Base-by-base conservation (phyloP, 2,888 invertebrate genomes). In the Drosophila meridionalis region DNA sequence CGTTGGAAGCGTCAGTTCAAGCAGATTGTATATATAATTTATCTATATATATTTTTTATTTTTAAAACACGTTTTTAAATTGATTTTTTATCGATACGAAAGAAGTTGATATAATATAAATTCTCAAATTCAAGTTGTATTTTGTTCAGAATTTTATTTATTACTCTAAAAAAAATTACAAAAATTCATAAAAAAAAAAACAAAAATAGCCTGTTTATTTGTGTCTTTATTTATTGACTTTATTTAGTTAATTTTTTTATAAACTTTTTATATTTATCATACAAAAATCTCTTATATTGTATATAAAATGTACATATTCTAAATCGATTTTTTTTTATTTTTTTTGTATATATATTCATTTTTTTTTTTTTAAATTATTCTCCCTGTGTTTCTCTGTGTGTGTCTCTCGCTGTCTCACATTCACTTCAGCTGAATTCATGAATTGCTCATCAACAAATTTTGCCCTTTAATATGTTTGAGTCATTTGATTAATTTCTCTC, bases 401-500 rank as follows among this genome's bases (percentile, higher is more conserved):
- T 26, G 30, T 26, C 11, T 32, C 12, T 34, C 42, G 14, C n/a
- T 59, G 47, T 48, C 34, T 58, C 14, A 9, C 4, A 28, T 32
- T 20, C 12, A 36, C 9, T 26, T 61, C 28, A n/a, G 32, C 40
- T 30, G 30, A 50, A 60, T 20, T 40, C 9, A 48, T 36, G n/a
- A 34, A 40, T 36, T n/a, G 40, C 28, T 45, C n/a, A 62, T 45
- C 8, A 7, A 5, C 8, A 50, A 34, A 7, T 2, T 20, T 36
- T 52, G 20, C 34, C 34, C 38, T 38, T 9, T 9, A 14, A 30
- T 42, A 28, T 20, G 2, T 6, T 42, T 4, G 0, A 30, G 30
- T 56, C 14, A 52, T 52, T 34, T 7, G 9, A 69, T 38, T 40
- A 65, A 65, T 36, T 56, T 9, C 11, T 20, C 12, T 11, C 34